Base-by-base conservation (phyloP, 1,140 invertebrate genomes). In the Pogonomyrmex barbatus region DNA sequence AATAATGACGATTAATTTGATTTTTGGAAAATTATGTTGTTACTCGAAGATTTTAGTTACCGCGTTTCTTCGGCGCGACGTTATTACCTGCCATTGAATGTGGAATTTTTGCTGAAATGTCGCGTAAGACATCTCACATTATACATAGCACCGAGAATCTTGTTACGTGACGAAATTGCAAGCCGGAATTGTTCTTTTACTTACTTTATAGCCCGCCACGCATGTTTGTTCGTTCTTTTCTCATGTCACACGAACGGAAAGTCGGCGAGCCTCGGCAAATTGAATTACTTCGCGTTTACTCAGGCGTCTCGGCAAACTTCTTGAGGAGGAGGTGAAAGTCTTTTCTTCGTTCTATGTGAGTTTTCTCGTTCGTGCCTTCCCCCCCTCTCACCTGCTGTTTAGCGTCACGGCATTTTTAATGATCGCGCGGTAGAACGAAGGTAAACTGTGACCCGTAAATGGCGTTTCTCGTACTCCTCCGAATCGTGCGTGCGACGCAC, bases 231-330 rank as follows among this genome's bases (percentile, higher is more conserved):
- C 60, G 58, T 70, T 65, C 82, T 78, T 85, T 82, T 83, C 68
- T 85, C 82, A 65, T 78, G 73, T 85, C 82, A 78, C 58, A 78
- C 56, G 81, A 84, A 76, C 82, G 71, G 60, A 76, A 77, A 85
- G 73, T 65, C 82, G 75, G 75, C 73, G 73, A 77, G 73, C 39
- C 2, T 68, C 73, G 47, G 50, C 36, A 78, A 85, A 85, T 85
- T 78, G 82, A 85, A 87, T 89, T 85, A 85, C 82, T 85, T 88
- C 52, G 76, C 75, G 42, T 81, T 81, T 68, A 85, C 82, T 65
- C 62, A 67, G 58, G 82, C 67, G 39, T 89, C 73, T 65, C 73
- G 58, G 39, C 60, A 78, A 85, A 85, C 71, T 85, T 67, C 47
- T 85, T 39, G 45, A 81, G 77, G 62, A 67, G 58, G 45, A 65